A percentile compares a stretch with the other conserved stretches of the same genome.
phyloP scores from a whole-genome alignment of 2,888 invertebrate species.

The Octodonta nipae region DNA sequence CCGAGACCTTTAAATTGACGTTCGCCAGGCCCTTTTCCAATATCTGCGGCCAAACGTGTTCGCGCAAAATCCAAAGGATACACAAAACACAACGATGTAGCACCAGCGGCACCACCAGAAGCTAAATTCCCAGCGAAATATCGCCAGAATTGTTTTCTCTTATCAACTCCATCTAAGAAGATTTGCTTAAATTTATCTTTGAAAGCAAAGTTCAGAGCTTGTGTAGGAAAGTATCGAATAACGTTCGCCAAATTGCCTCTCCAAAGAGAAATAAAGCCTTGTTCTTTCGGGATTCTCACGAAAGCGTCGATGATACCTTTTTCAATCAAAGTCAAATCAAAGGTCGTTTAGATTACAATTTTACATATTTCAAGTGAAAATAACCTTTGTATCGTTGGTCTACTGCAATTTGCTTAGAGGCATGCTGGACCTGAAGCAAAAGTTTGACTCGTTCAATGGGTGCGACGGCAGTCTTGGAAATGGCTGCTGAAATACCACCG shows the following conservation, averaged over 20 bases:
- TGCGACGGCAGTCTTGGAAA: no score
- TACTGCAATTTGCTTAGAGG: no score
- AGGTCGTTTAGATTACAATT: no score
- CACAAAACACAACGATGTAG: conserved; percentile 60
- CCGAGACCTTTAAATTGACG: conserved; percentile 46
- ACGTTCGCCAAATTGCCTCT: conserved; percentile 67
- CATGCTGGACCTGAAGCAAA: no score
- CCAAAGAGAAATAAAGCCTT: conserved; percentile 57
- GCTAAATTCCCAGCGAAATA: conserved; percentile 59
- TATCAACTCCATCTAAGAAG: conserved; percentile 56
- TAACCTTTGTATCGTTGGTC: no score
- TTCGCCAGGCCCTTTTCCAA: conserved; percentile 16
- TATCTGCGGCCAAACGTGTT: conserved; percentile 39
- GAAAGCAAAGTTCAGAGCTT: conserved; percentile 64
- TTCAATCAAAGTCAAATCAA: no score
- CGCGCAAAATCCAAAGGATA: conserved; percentile 65
- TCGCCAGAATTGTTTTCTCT: conserved; percentile 56
- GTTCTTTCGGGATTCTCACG: conserved; percentile 51
- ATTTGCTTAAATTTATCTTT: conserved; percentile 62
- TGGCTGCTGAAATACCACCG: no score
- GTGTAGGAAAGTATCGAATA: conserved; percentile 63
- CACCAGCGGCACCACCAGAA: conserved; percentile 64
- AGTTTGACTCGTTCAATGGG: no score
- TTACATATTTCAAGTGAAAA: no score
- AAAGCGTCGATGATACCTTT: conserved; percentile 54